Conservation (phyloP, 2,797 vertebrate genomes). For the Danio tinwini region DNA sequence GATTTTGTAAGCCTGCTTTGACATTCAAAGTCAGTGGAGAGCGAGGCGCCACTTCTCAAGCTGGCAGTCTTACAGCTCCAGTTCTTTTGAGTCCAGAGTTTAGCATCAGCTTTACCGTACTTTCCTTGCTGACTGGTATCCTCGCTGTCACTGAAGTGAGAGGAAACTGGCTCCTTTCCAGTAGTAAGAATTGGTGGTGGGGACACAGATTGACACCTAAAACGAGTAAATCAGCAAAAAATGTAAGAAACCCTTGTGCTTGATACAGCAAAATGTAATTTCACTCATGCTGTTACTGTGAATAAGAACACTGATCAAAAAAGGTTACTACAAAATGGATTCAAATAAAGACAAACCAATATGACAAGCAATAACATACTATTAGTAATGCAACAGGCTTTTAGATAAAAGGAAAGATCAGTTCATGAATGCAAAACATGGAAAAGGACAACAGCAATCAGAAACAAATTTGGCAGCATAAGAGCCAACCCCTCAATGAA, state of each 20-base stretch:
- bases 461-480: conserved; percentile 68
- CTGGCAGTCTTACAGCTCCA: conserved; percentile 76
- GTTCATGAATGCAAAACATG: conserved; percentile 64
- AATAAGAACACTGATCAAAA: background rate
- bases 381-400: conserved; percentile 32
- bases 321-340: conserved; percentile 23
- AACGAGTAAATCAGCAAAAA: conserved; percentile 66
- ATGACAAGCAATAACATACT: conserved; percentile 51
- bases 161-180: conserved; percentile 79
- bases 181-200: conserved; percentile 84
- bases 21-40: conserved; percentile 73
- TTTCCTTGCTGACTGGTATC: conserved; percentile 77
- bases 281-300: conserved; percentile 26
- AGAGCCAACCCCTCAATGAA: conserved; percentile 58
- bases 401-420: conserved; percentile 58
- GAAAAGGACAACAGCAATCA: conserved; percentile 72
- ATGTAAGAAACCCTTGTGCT: conserved; percentile 57
- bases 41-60: conserved; percentile 74
- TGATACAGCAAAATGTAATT: conserved; percentile 5
- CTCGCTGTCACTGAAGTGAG: conserved; percentile 85
- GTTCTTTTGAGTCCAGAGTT: conserved; percentile 80
- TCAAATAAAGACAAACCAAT: conserved; percentile 49
- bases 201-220: conserved; percentile 91
- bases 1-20: conserved; percentile 83
- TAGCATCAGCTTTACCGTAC: conserved; percentile 80